Evolutionary conservation across 2,797 vertebrate species (phyloP), one percentile per base, ranked within the genome.

Genomic region (Microcaecilia unicolor): DNA sequence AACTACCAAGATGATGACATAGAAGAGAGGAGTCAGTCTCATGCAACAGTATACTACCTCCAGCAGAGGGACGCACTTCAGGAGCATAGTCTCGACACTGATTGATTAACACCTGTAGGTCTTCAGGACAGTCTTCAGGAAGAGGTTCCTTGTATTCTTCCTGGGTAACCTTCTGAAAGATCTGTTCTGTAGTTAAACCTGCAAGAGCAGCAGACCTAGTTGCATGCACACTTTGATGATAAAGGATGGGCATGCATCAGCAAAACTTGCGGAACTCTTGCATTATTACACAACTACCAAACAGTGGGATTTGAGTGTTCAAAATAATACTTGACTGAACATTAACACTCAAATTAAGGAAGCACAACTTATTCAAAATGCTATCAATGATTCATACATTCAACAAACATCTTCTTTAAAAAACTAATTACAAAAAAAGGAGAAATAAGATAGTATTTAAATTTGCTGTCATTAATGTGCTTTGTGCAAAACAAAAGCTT

Each of bases 21-120:
- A n/a, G n/a, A n/a, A n/a, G n/a, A n/a, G n/a, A n/a, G n/a, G n/a
- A n/a, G n/a, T n/a, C n/a, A n/a, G n/a, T n/a, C n/a, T n/a, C n/a
- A n/a, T n/a, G n/a, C n/a, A n/a, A n/a, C n/a, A n/a, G 28, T 37
- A 2, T 18, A 26, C 16, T 63, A 90, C 91, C 82, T 58, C 88
- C 80, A 0, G 84, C 72, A 13, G 71, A 80, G 2, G 86, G 93
- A 18, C 90, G 78, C 1, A 41, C 10, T 16, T 81, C 84, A 8
- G 70, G 51, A 0, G 89, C 75, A 1, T 63, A 71, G 12, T 66
- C 71, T 9, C 60, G 64, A 26, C 89, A 91, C 14, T 28, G 43
- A 4, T 74, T 22, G 29, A 90, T 85, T 47, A 92, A 15, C 4
- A 48, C 22, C 32, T 0, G 10, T n/a, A 95, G 60, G 0, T 15